These are phyloP conservation scores for Escarpia spicata DNA, from an alignment of 2,888 invertebrate species.

Conservation along the genomic window DNA sequence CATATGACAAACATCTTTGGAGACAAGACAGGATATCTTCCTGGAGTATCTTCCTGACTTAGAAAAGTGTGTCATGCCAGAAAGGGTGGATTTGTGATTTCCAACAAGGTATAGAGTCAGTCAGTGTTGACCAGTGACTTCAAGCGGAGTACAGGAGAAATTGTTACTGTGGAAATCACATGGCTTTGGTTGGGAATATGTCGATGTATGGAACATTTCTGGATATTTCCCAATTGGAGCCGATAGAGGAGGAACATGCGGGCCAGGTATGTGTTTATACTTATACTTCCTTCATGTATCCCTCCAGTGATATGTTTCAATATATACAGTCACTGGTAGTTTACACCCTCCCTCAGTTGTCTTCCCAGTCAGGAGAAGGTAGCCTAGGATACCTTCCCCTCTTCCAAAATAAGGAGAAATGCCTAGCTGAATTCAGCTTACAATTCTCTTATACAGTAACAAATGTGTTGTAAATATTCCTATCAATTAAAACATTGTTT, in stretches of 20 bases:
- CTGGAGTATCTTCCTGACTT: not conserved
- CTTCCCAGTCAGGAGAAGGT: no score
- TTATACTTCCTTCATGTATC: not conserved
- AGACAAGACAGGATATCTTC: not conserved
- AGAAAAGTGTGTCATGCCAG: not conserved
- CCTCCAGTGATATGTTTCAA: not conserved
- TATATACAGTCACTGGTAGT: no score
- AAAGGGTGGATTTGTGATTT: not conserved
- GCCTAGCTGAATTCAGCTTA: no score
- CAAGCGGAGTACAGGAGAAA: not conserved
- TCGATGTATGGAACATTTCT: conserved; percentile 13
- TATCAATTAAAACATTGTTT: no score
- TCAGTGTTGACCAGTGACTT: not conserved
- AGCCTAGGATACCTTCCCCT: no score
- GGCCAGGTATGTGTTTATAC: not conserved
- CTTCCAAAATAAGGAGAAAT: no score
- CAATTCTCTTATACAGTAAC: no score
- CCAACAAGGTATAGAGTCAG: not conserved
- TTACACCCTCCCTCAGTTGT: no score
- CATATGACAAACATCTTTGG: not conserved
- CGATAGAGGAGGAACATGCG: not conserved
- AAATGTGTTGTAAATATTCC: no score
- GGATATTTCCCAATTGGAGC: not conserved
- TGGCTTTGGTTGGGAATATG: not conserved
- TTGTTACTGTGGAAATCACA: not conserved